These are phyloP conservation scores for Patiria pectinifera DNA, from an alignment of 53 echinoderm and acorn worm species.

Conservation along the genomic window DNA sequence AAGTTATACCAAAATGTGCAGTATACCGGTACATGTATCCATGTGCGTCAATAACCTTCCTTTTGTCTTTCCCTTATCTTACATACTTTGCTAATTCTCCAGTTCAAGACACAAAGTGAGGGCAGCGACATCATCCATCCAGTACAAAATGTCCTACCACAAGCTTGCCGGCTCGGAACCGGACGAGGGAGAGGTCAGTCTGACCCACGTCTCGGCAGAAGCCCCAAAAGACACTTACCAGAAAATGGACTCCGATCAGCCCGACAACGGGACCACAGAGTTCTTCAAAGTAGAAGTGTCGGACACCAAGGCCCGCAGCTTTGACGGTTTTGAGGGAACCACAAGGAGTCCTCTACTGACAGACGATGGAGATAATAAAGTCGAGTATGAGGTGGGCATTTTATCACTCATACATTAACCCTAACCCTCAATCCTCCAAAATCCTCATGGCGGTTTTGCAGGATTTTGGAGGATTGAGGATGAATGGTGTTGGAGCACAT, in stretches of 20 bases:
- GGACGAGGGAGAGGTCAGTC: constrained; percentile 9
- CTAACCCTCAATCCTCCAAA: too few relatives aligned
- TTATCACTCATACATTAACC: background rate
- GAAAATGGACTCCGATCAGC: background rate
- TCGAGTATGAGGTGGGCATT: constrained; percentile 71
- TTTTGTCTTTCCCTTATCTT: background rate
- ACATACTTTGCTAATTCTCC: too few relatives aligned
- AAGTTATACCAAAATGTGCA: background rate
- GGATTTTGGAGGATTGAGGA: too few relatives aligned
- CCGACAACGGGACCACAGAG: background rate
- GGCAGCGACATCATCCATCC: constrained; percentile 34
- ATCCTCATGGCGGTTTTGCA: too few relatives aligned
- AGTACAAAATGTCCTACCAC: constrained; percentile 51
- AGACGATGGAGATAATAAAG: constrained; percentile 35
- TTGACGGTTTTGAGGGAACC: constrained; percentile 78
- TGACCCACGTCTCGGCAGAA: constrained; percentile 10
- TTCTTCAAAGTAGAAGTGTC: constrained; percentile 27
- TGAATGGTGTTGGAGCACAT: too few relatives aligned
- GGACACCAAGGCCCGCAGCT: constrained; percentile 60
- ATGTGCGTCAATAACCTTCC: background rate
- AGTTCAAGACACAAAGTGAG: constrained; percentile 47
- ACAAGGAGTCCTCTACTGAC: constrained; percentile 63
- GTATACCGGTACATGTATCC: background rate
- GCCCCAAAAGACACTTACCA: constrained; percentile 23
- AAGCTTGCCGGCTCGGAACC: constrained; percentile 38